Base-by-base conservation (phyloP, 1,140 invertebrate species). In the Venturia canescens region DNA sequence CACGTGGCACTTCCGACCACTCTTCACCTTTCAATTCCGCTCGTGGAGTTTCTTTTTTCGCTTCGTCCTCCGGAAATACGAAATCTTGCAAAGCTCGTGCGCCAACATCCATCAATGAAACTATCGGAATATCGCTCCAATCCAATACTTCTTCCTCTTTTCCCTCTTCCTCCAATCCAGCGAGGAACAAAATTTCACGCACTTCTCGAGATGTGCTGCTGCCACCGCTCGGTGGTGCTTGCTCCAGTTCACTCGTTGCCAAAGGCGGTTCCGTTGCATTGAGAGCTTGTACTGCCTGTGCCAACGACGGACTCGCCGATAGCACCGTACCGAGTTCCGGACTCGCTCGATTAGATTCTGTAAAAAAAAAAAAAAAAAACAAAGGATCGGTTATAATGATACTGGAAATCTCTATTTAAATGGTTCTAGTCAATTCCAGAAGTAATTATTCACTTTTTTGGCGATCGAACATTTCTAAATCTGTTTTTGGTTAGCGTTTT, bases 161-260 rank as follows among this genome's bases (percentile, higher is more conserved):
- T 21, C 82, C 83, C 69, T 87, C 87, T 53, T 91, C 91, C 60
- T 91, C 88, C 16, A 88, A 82, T 81, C 94, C 94, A 50, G 93
- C 93, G 27, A 94, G 91, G 16, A 95, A 95, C 78, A 96, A 88
- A 70, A 96, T 96, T 89, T 96, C 95, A 87, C 96, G 93, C 1
- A 98, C 97, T 91, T 98, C 97, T 79, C 96, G 93, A 83, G 97
- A 97, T 9, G 97, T 97, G 88, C 96, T 97, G 53, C 96, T 96
- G 31, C 96, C 95, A 9, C 95, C 95, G 78, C 95, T 95, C 9
- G 93, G 93, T 77, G 89, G 90, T 26, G 90, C 88, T 75, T 90
- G 91, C 31, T 92, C 90, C 16, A 91, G 74, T 23, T 90, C 87
- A 29, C 84, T 88, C 2, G 88, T 90, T 0, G 84, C 86, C 0